A percentile compares a stretch with the other conserved stretches of the same genome.
These are phyloP conservation scores for Teleogryllus occipitalis DNA, from an alignment of 1,140 invertebrate species.

Conservation along the genomic window DNA sequence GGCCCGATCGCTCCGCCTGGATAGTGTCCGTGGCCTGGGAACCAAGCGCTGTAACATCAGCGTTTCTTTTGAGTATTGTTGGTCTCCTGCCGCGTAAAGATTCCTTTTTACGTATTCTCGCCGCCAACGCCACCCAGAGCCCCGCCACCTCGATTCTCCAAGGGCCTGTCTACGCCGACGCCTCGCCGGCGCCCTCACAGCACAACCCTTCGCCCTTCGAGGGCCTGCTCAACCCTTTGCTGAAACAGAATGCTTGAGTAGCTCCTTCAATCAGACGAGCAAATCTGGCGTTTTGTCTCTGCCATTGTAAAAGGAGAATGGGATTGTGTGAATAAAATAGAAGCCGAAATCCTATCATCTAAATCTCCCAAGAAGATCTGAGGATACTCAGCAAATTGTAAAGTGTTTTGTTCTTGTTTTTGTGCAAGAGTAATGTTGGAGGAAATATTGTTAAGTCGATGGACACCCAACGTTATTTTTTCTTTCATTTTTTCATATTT, in stretches of 20 bases:
- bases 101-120: conserved; percentile 1
- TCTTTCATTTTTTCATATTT: no score
- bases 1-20: no score
- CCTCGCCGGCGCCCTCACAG: neutral
- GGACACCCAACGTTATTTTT: no score
- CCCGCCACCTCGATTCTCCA: neutral
- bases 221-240: neutral
- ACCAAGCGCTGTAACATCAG: neutral
- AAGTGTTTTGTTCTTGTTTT: no score
- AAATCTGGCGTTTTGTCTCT: no score
- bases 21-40: neutral
- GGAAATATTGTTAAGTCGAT: no score
- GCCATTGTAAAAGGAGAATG: no score
- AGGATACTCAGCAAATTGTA: no score
- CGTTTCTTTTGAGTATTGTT: neutral
- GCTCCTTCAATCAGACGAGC: neutral
- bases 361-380: no score
- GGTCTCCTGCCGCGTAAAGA: neutral
- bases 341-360: no score
- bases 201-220: neutral
- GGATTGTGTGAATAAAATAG: no score
- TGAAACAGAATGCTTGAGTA: neutral
- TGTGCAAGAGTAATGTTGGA: no score
- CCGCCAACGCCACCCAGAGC: neutral
- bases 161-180: neutral